Evolutionary conservation across 2,113 vertebrate genomes (phyloP), one percentile per base, ranked within the genome.

Genomic region (Gobius niger): DNA sequence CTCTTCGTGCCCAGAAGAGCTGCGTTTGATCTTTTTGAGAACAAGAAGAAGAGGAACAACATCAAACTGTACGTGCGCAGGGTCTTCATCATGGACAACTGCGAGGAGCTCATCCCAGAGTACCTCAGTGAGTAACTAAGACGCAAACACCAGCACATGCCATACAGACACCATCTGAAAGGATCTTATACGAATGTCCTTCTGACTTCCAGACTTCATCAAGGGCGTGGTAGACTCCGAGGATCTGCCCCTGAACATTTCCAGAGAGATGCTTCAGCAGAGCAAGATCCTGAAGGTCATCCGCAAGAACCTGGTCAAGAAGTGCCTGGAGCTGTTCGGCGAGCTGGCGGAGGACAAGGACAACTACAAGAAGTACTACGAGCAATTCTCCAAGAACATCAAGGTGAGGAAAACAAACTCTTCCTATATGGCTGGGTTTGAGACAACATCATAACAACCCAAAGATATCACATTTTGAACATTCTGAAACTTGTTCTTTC

Each of bases 51-150:
- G 75, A 98, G 94, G 75, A 99, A 99, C 77, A 99, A 99, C 60
- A 98, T 98, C 15, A 98, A 99, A 84, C 75, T 99, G 60, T 99
- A 99, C 0, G 98, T 99, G 5, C 95, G 96, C 78, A 93, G 98
- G 66, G 98, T 99, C 34, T 99, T 99, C 80, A 99, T 99, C 82
- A 99, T 99, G 96, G 97, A 99, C 81, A 99, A 98, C 88, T 99
- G 98, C 0, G 96, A 99, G 12, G 97, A 99, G 1, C 91, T 99
- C 6, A 99, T 99, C 40, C 97, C 97, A 0, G 98, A 99, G 9
- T 99, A 99, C 34, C 92, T 99, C 72, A 99, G 97, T 99, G 34
- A 96, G 97, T 95, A 53, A 12, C 7, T 5, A 7, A 46, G 5
- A 4, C 10, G 47, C 3, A 51, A 42, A 14, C 6, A 50, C 3